Conservation (phyloP, 1,140 invertebrate species). For the Drosophila malerkotliana region DNA sequence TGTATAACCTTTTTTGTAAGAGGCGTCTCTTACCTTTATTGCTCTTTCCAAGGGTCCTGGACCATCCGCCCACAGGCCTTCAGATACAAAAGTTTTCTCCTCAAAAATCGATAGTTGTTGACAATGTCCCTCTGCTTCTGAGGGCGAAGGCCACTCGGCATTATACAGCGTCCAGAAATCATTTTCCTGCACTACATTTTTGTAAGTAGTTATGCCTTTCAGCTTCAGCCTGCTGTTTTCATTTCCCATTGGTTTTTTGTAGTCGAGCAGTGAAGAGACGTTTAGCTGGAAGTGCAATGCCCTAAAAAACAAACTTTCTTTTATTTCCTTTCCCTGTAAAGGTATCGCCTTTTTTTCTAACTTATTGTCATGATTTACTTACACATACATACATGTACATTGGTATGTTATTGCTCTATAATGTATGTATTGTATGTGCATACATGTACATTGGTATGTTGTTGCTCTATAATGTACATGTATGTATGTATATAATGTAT, state of each 20-base stretch:
- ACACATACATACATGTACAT: too few species aligned
- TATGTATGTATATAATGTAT: too few species aligned
- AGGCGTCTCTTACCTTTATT: conserved; percentile 86
- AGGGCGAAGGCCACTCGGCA: conserved; percentile 86
- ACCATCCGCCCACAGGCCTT: conserved; percentile 86
- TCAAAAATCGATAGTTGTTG: conserved; percentile 89
- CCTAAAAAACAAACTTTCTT: background rate
- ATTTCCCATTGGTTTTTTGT: conserved; percentile 87
- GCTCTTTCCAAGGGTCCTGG: conserved; percentile 88
- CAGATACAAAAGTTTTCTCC: conserved; percentile 86
- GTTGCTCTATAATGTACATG: too few species aligned
- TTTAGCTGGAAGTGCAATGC: background rate
- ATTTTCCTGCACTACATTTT: conserved; percentile 89
- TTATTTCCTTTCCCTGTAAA: too few species aligned
- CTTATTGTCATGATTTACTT: too few species aligned
- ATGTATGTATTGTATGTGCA: too few species aligned
- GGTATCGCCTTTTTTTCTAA: too few species aligned
- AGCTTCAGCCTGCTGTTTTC: conserved; percentile 89
- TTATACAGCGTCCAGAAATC: conserved; percentile 91
- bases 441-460: too few species aligned
- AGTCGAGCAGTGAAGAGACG: background rate
- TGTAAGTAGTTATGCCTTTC: conserved; percentile 89
- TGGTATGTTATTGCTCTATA: too few species aligned
- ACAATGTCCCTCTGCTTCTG: conserved; percentile 85
- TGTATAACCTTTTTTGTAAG: background rate